Base-by-base conservation (phyloP, 2,797 vertebrate genomes). In the Hypotaenidia philippensis region DNA sequence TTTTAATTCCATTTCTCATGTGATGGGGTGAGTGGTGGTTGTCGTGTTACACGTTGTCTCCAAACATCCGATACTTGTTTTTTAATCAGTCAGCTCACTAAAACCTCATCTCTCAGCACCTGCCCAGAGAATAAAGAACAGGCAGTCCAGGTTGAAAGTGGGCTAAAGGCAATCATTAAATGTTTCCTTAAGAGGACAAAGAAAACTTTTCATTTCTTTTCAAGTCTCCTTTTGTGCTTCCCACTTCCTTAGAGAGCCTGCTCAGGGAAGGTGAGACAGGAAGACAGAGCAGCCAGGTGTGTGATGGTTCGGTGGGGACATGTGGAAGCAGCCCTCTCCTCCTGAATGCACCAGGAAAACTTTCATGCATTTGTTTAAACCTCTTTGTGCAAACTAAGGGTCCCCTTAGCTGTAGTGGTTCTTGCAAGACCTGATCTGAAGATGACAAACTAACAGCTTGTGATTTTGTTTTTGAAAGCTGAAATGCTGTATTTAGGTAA, bases 41-140 rank as follows among this genome's bases (percentile, higher is more conserved):
- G 93, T 97, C 74, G 11, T 69, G 85, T 91, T 83, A 57, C 41
- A 18, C 45, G 16, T 87, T 89, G 34, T 69, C 63, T 61, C 52
- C 93, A 92, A 40, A 91, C 92, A 96, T 84, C 83, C 2, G 91
- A 74, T 94, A 34, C 70, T 91, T 89, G 91, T 36, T 81, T 81
- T 89, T 96, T 89, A 76, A 63, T 72, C 83, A 52, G 78, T 13
- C 92, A 59, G 64, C 86, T 87, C 71, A 13, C 79, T 52, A 75
- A 83, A 96, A 81, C 79, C 83, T 91, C 13, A 2, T 87, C 93
- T 94, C 91, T 96, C 94, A 96, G 85, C 93, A 83, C 96, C 94
- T 92, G 90, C 13, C 34, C 10, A 4, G 83, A 89, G 71, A 60
- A 74, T 89, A 86, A 86, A 94, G 87, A 71, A 27, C 60, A 76